Evolutionary conservation across 2,113 vertebrate genomes (phyloP).

Genomic region (Ammodytes dubius): DNA sequence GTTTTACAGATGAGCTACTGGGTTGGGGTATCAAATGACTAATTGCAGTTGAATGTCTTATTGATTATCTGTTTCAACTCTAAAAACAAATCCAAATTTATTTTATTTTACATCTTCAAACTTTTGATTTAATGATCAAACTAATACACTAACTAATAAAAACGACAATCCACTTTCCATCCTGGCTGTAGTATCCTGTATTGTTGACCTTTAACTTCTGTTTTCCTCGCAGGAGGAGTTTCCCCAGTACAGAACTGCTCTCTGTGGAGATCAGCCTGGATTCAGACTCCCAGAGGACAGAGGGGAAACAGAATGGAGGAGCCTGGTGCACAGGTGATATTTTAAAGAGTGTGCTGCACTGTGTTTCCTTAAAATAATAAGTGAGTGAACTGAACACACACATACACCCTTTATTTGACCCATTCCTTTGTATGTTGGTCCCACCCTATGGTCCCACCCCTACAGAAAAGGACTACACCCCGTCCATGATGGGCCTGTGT

Average conservation of each 20-base stretch:
- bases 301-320: slow-evolving; percentile 90
- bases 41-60: too few species aligned
- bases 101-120: neutral
- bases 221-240: slow-evolving; percentile 88
- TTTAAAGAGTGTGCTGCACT: neutral
- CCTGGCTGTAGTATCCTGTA: neutral
- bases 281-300: slow-evolving; percentile 90
- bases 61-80: too few species aligned
- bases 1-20: too few species aligned
- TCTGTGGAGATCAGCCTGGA: slow-evolving; percentile 92
- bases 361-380: neutral
- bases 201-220: neutral
- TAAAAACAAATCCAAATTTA: neutral
- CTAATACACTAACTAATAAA: neutral
- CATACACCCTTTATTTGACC: neutral
- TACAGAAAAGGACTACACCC: slow-evolving; percentile 95
- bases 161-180: neutral
- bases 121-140: neutral
- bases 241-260: slow-evolving; percentile 92
- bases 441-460: neutral
- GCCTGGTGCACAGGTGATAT: slow-evolving; percentile 88
- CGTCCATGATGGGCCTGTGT: slow-evolving; percentile 95
- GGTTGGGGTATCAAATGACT: too few species aligned
- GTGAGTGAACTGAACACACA: neutral
- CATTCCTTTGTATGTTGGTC: neutral